Base-by-base conservation (phyloP, 1,140 invertebrate genomes). In the Chionoecetes opilio region DNA sequence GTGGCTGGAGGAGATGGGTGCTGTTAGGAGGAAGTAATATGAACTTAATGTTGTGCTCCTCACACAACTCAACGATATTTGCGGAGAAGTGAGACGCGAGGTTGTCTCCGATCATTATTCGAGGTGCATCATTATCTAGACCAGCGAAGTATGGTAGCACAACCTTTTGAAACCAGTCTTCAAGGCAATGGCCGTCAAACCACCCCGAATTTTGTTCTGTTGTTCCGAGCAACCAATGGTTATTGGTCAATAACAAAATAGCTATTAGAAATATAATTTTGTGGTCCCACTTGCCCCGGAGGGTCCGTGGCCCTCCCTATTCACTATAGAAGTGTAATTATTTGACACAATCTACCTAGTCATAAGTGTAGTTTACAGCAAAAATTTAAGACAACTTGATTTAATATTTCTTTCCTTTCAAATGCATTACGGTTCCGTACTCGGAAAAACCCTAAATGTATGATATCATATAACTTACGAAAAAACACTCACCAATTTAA, bases 151-250 rank as follows among this genome's bases (percentile, higher is more conserved):
- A 88, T 14, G 86, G 86, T 34, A 88, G 5, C 86, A 88, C 86
- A 29, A 88, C 86, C 32, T 88, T 88, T 21, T 31, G 2, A 88
- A 88, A 88, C 86, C 86, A 88, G 14, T 88, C 86, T 3, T 34
- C 86, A 88, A 88, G 35, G 32, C 86, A 88, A 34, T 35, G 32
- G 32, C 86, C 32, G 86, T 88, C 86, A 88, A 88, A 34, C 86
- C 86, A 88, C 86, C 86, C 86, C 21, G 86, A n/a, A 88, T 88
- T 88, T 88, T 14, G 86, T 88, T 88, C 86, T 88, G 86, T 88
- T 88, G 32, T 88, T 32, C 86, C 86, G 14, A 34, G 86, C 86
- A 88, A 14, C 2, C 5, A 88, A 8, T 88, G 86, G 86, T 88
- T n/a, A n/a, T 32, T 32, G 35, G 21, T 32, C 6, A 32, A 17